Percentiles rank a stretch among this genome's conserved stretches.
phyloP scores from a whole-genome alignment of 2,888 invertebrate genomes.

The Caenorhabditis sp. region DNA sequence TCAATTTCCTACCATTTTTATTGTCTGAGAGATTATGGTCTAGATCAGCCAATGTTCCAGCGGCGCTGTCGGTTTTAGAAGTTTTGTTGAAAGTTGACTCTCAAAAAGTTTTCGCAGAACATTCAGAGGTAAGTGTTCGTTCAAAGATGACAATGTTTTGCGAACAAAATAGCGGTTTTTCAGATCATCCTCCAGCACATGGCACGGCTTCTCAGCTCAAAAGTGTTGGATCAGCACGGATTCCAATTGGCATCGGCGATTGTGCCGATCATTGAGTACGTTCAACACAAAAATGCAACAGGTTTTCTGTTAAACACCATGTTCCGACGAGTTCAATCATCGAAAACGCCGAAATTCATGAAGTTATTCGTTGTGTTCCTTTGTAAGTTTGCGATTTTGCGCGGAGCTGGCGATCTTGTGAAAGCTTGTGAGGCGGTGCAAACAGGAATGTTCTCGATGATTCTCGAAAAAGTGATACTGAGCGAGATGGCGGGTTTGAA shows the following conservation, averaged over 20 bases:
- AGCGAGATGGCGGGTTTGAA: slow-evolving; percentile 74
- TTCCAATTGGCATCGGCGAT: slow-evolving; percentile 88
- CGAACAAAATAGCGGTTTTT: no score
- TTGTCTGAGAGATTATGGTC: slow-evolving; percentile 91
- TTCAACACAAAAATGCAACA: slow-evolving; percentile 28
- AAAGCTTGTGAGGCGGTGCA: slow-evolving; percentile 71
- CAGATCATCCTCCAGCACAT: slow-evolving; percentile 71
- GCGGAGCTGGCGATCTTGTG: slow-evolving; percentile 81
- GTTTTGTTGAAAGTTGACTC: slow-evolving; percentile 74
- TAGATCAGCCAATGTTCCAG: slow-evolving; percentile 88
- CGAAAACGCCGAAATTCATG: slow-evolving; percentile 93
- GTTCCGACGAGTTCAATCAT: slow-evolving; percentile 78
- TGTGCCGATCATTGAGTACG: slow-evolving; percentile 73
- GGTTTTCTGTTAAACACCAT: slow-evolving; percentile 44
- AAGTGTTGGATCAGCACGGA: slow-evolving; percentile 93
- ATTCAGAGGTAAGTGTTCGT: slow-evolving; percentile 75
- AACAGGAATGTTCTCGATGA: slow-evolving; percentile 90
- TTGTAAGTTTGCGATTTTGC: slow-evolving; percentile 83
- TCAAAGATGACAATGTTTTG: background rate
- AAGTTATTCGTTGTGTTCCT: slow-evolving; percentile 88
- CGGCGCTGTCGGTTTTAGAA: slow-evolving; percentile 87
- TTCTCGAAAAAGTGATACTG: slow-evolving; percentile 79
- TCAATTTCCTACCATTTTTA: slow-evolving; percentile 87
- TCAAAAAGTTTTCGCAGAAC: slow-evolving; percentile 76
- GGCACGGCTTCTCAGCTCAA: slow-evolving; percentile 86